Conservation (phyloP, 2,797 vertebrate species). For the Hippopotamyrus pictus region DNA sequence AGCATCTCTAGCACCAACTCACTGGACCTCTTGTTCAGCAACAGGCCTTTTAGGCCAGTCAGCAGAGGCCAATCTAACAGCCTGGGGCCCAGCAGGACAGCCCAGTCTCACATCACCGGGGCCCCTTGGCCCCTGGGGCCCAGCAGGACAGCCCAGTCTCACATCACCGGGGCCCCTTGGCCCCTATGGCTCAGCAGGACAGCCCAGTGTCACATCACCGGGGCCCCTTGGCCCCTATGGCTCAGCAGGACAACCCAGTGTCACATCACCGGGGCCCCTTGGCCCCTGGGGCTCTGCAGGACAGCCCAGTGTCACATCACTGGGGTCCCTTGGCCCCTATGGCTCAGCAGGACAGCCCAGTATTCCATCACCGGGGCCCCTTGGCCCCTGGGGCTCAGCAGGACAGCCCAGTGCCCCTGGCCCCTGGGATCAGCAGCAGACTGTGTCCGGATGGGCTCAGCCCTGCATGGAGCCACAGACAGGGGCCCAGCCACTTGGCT, state of each 20-base stretch:
- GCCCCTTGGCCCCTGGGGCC: slow-evolving; percentile 32
- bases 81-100: slow-evolving; percentile 36
- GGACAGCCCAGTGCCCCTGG: not conserved
- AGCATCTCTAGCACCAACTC: slow-evolving; percentile 35
- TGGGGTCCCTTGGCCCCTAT: slow-evolving; percentile 31
- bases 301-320: not conserved
- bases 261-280: not conserved
- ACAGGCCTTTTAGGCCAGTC: slow-evolving; percentile 43
- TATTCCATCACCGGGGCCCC: not conserved
- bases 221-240: slow-evolving; percentile 31
- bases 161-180: not conserved
- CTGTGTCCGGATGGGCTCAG: slow-evolving; percentile 26
- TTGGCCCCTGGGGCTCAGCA: slow-evolving; percentile 32
- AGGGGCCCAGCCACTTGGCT: slow-evolving; percentile 6
- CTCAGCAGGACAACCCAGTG: slow-evolving; percentile 18
- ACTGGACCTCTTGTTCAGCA: slow-evolving; percentile 46
- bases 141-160: slow-evolving; percentile 18
- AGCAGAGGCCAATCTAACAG: slow-evolving; percentile 35
- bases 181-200: slow-evolving; percentile 34
- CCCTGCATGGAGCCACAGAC: slow-evolving; percentile 19
- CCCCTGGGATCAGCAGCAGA: slow-evolving; percentile 36
- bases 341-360: slow-evolving; percentile 22
- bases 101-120: slow-evolving; percentile 14
- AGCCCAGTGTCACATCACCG: slow-evolving; percentile 13
- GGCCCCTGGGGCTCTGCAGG: slow-evolving; percentile 32